These are phyloP conservation scores for Pseudorectes ferrugineus DNA, from an alignment of 2,113 vertebrate species.

Conservation along the genomic window DNA sequence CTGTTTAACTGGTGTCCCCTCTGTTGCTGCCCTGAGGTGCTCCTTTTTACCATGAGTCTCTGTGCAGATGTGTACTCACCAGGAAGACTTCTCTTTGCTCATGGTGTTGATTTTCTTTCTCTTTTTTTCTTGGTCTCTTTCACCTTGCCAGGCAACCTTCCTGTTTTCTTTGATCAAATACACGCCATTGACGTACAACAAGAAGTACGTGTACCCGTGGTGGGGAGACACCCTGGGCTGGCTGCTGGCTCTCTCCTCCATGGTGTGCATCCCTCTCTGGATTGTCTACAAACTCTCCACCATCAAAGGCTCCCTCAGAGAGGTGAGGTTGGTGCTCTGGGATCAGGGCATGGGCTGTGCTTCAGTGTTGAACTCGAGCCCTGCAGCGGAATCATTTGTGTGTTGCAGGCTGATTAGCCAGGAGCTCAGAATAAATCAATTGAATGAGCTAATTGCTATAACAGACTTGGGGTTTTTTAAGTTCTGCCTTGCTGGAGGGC, in stretches of 20 bases:
- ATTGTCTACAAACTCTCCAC: conserved; percentile 77
- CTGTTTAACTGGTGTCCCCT: not conserved
- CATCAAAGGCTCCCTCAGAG: conserved; percentile 84
- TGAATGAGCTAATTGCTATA: not conserved
- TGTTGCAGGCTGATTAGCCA: not conserved
- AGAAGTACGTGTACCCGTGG: conserved; percentile 91
- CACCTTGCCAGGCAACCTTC: conserved; percentile 83
- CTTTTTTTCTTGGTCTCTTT: not conserved
- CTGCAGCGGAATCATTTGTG: not conserved
- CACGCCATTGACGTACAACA: conserved; percentile 92
- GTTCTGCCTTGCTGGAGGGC: not conserved
- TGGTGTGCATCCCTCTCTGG: conserved; percentile 90
- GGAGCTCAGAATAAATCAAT: not conserved
- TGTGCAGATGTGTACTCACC: not conserved
- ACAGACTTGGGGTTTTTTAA: not conserved
- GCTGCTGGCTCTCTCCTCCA: conserved; percentile 91
- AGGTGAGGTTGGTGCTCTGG: conserved; percentile 72
- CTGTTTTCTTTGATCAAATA: conserved; percentile 94
- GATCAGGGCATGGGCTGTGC: not conserved
- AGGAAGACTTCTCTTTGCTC: not conserved
- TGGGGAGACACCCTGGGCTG: conserved; percentile 93
- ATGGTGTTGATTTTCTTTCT: not conserved
- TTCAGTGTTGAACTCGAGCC: not conserved
- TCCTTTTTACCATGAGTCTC: not conserved
- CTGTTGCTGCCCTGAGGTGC: not conserved